phyloP scores from a whole-genome alignment of 1,140 invertebrate species.

The Panulirus ornatus region DNA sequence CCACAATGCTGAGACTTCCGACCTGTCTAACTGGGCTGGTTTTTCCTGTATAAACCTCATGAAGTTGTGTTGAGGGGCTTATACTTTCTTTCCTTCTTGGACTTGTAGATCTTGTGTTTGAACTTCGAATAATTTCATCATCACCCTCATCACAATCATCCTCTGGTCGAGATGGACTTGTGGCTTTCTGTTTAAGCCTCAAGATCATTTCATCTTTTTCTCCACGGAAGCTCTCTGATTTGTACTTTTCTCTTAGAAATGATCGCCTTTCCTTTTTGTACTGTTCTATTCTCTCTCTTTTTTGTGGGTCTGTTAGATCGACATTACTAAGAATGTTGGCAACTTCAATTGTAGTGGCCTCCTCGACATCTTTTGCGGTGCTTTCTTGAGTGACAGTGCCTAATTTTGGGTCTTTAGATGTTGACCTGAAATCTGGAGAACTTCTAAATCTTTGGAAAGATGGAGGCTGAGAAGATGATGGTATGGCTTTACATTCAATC shows the following conservation, averaged over 20 bases:
- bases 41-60: slow-evolving; percentile 25
- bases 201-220: slow-evolving; percentile 79
- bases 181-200: slow-evolving; percentile 75
- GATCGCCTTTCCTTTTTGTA: slow-evolving; percentile 94
- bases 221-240: slow-evolving; percentile 88
- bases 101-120: slow-evolving; percentile 16
- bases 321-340: slow-evolving; percentile 15
- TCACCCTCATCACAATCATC: slow-evolving; percentile 53
- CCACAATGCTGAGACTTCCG: neutral
- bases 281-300: slow-evolving; percentile 85
- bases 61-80: slow-evolving; percentile 43
- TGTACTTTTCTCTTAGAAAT: slow-evolving; percentile 91
- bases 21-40: slow-evolving; percentile 25
- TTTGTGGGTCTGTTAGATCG: slow-evolving; percentile 64
- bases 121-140: slow-evolving; percentile 32
- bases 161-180: slow-evolving; percentile 75
- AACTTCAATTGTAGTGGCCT: neutral
- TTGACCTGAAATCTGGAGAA: slow-evolving; percentile 56
- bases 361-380: slow-evolving; percentile 35
- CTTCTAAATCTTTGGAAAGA: slow-evolving; percentile 59
- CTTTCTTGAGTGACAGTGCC: slow-evolving; percentile 37
- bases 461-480: slow-evolving; percentile 25
- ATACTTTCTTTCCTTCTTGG: slow-evolving; percentile 38
- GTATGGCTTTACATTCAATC: slow-evolving; percentile 21
- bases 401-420: slow-evolving; percentile 32